Evolutionary conservation across 1,140 invertebrate genomes (phyloP).

Genomic region (Anoplolepis gracilipes): DNA sequence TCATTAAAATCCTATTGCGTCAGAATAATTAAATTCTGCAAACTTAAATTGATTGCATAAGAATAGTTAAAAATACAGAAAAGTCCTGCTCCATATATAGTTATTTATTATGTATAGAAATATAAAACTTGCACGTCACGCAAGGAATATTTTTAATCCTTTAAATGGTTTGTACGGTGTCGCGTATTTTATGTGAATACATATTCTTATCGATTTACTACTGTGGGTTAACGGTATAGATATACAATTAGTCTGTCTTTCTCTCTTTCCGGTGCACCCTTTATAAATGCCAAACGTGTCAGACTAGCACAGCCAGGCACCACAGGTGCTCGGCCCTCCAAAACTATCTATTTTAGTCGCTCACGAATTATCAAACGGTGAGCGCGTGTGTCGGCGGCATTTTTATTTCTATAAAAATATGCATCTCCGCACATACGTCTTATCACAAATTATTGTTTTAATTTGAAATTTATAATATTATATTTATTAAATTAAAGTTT

Average conservation of each 20-base stretch:
- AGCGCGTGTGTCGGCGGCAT: background rate
- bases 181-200: conserved; percentile 28
- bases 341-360: conserved; percentile 38
- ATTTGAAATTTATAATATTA: background rate
- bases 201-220: conserved; percentile 48
- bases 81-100: background rate
- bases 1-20: background rate
- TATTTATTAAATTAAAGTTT: background rate
- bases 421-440: background rate
- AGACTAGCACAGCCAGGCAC: conserved; percentile 72
- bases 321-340: conserved; percentile 68
- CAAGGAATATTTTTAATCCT: background rate
- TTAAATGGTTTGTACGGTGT: conserved; percentile 11
- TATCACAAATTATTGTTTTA: background rate
- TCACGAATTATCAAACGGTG: conserved; percentile 48
- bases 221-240: conserved; percentile 11
- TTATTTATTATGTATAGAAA: background rate
- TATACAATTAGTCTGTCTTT: conserved; percentile 50
- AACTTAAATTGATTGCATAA: conserved; percentile 15
- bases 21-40: background rate
- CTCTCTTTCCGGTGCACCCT: conserved; percentile 31
- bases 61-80: conserved; percentile 12
- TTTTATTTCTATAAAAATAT: background rate
- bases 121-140: conserved; percentile 12
- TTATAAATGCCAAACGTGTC: conserved; percentile 59